Evolutionary conservation across 1,140 invertebrate genomes (phyloP), one percentile per base, ranked within the genome.

Genomic region (Calosoma granatense): DNA sequence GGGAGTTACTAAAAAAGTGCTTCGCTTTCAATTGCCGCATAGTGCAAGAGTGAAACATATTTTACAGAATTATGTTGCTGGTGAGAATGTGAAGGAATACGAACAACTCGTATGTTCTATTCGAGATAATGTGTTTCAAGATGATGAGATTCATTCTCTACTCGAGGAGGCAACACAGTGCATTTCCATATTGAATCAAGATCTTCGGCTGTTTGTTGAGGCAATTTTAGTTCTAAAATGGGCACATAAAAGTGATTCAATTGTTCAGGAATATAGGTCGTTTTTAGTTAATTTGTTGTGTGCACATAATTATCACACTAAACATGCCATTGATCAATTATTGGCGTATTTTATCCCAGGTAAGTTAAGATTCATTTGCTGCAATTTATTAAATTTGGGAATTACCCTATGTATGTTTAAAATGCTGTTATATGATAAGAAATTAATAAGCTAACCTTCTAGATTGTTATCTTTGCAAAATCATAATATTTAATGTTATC

Each of bases 281-380:
- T 85, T 86, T 65, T 62, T 83, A 17, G 68, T 80, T 53, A 81
- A 85, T 70, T 69, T 86, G 56, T 72, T 84, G 57, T 78, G 78
- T 56, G 76, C 79, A 15, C 81, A 85, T 55, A 80, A 76, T 61
- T 76, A 78, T 65, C 79, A 85, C 68, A 74, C 77, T 51, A 78
- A 78, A 61, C 71, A 74, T 60, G 76, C 79, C 2, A 74, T 85
- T 56, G 73, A 76, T 55, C 78, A 76, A 61, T 70, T 85, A 51
- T 72, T 85, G 26, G 56, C 67, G 30, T 65, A 74, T 41, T 84
- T 84, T 70, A 74, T 76, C 63, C 72, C 76, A 60, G 66, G 78
- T 78, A 68, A 68, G 65, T 63, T 43, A n/a, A 36, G 26, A 36
- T 36, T 36, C 26, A 36, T 30, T 15, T 58, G n/a, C 43, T 64